Base-by-base conservation (phyloP, 1,140 invertebrate species). In the Adelges cooleyi region DNA sequence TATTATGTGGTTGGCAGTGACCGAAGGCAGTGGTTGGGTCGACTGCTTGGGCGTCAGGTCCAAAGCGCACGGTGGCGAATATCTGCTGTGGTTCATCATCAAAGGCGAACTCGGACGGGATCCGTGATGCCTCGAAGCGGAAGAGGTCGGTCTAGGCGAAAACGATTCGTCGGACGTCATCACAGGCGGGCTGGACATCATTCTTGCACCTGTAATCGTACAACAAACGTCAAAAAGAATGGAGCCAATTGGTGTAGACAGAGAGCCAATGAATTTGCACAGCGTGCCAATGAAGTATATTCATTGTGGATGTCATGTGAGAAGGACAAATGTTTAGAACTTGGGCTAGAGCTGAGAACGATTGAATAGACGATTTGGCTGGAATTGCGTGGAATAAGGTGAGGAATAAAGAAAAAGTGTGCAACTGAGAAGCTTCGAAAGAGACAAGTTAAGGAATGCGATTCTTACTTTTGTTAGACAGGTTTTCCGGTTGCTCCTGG, bases 401-500 rank as follows among this genome's bases (percentile, higher is more conserved):
- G n/a, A n/a, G n/a, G n/a, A n/a, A n/a, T n/a, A n/a, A n/a, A n/a
- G n/a, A n/a, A n/a, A n/a, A n/a, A n/a, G n/a, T n/a, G n/a, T n/a
- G n/a, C n/a, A n/a, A n/a, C n/a, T n/a, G n/a, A n/a, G n/a, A n/a
- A n/a, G n/a, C n/a, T n/a, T n/a, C 80, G 76, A 81, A 77, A 6
- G 13, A 6, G 6, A 38, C 13, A 38, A 38, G 50, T 72, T 80
- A 79, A 71, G 77, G 78, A 70, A 78, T 78, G 74, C 81, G 78
- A 72, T 78, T 78, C 74, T 79, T 80, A 71, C 80, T 82, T 77
- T 86, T 84, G 75, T 82, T 83, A 68, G 86, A 88, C 66, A 89
- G 77, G 74, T 89, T 89, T 73, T 89, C 86, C 65, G 87, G 87
- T 74, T 88, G 86, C 67, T 89, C 86, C 69, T 86, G 85, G 66